Evolutionary conservation across 2,113 vertebrate genomes (phyloP).

Genomic region (Orycteropus afer): DNA sequence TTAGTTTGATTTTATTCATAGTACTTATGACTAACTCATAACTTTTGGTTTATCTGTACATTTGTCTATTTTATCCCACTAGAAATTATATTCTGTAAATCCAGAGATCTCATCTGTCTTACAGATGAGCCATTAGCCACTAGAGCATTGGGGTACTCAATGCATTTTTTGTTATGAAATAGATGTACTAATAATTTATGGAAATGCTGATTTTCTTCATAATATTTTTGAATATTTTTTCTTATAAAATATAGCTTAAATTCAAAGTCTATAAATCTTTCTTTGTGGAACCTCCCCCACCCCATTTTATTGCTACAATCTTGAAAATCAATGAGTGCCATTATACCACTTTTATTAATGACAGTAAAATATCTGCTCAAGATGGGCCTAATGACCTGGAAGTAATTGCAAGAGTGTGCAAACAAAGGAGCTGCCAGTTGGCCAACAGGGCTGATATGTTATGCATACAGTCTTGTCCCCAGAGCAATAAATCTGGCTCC

Average conservation of each 20-base stretch:
- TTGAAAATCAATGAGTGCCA: constrained; percentile 76
- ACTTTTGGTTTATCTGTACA: background rate
- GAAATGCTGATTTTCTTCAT: background rate
- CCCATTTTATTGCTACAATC: constrained; percentile 17
- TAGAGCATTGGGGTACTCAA: background rate
- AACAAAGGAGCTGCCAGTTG: constrained; percentile 83
- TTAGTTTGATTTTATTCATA: constrained; percentile 22
- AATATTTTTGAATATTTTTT: background rate
- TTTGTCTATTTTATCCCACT: background rate
- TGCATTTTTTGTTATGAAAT: background rate
- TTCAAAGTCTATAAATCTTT: constrained; percentile 55
- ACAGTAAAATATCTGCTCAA: constrained; percentile 81
- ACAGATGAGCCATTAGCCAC: background rate
- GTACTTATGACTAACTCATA: background rate
- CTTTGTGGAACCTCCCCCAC: background rate
- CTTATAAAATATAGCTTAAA: constrained; percentile 48
- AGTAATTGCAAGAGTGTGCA: constrained; percentile 83
- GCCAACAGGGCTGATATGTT: constrained; percentile 81
- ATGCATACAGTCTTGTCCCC: constrained; percentile 73
- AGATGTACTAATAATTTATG: background rate
- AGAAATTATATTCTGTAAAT: background rate
- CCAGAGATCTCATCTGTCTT: background rate
- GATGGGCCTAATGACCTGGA: constrained; percentile 84
- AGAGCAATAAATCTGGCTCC: constrained; percentile 81
- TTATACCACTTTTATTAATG: constrained; percentile 81